Percentiles rank a stretch among this genome's conserved stretches.
Conservation (phyloP, 2,888 invertebrate species). For the Aphrophora alni region DNA sequence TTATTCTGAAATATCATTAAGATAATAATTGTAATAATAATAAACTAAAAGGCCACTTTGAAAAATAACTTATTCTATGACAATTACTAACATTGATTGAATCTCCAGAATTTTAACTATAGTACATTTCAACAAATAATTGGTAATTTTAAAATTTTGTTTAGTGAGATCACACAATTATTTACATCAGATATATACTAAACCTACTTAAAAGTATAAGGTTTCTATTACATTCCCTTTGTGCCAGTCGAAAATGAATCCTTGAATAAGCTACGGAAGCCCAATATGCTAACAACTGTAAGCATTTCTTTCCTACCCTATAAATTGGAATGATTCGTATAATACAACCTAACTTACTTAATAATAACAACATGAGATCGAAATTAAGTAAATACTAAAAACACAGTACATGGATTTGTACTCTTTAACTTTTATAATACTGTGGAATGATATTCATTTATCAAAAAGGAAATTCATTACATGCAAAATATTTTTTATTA, state of each 20-base stretch:
- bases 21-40: no score
- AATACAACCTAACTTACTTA: not conserved
- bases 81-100: not conserved
- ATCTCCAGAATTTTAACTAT: no score
- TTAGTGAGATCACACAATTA: not conserved
- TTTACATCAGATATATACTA: not conserved
- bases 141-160: not conserved
- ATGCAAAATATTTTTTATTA: no score
- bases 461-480: no score
- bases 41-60: no score
- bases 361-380: not conserved
- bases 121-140: not conserved
- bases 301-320: not conserved
- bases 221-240: not conserved
- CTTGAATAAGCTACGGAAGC: not conserved
- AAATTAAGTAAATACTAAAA: not conserved
- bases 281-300: not conserved
- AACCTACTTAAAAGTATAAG: not conserved
- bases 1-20: no score
- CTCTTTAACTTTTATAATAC: no score
- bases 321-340: not conserved
- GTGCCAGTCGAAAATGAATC: not conserved
- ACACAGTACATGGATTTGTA: no score
- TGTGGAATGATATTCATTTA: no score
- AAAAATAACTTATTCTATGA: not conserved